Evolutionary conservation across 2,888 invertebrate genomes (phyloP), one percentile per base, ranked within the genome.

Genomic region (Eristalis tenax): DNA sequence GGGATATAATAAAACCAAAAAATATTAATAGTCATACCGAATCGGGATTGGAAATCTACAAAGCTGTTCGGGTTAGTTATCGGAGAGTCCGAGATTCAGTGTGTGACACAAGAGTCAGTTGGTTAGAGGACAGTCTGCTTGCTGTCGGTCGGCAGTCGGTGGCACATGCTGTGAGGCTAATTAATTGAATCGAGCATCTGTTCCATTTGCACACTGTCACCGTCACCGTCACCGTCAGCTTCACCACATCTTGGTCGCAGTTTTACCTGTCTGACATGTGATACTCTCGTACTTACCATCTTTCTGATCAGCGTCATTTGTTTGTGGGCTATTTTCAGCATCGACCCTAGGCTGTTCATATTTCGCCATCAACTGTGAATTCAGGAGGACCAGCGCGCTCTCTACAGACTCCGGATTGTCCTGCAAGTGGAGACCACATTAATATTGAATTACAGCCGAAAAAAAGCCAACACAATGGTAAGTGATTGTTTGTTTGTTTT

Each of bases 261-360:
- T 63, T 11, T 61, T 63, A 66, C 40, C 56, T 80, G 23, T 18
- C 28, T 68, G 73, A 74, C 74, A 65, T 78, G 59, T 64, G 64
- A 23, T 59, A 59, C 26, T 18, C 59, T 59, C 13, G 64, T 75
- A 83, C 83, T 86, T 86, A 79, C 86, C 65, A 28, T 74, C 82
- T 70, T 87, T 87, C 28, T 87, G 83, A 87, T 83, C 57, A 10
- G 83, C 73, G 79, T 76, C 75, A 64, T 80, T 87, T 28, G 26
- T 23, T 87, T 87, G 87, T 87, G 83, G 79, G 75, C 10, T 79
- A 83, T 76, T 86, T 87, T 87, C 87, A 87, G 87, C 70, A 79
- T 71, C 68, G 50, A 87, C 75, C 83, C 70, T 79, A 10, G 50
- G 63, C 75, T 81, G 71, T 56, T 82, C 64, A 66, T 56, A 57